Evolutionary conservation across 1,140 invertebrate species (phyloP).

Genomic region (Bacillus rossius): DNA sequence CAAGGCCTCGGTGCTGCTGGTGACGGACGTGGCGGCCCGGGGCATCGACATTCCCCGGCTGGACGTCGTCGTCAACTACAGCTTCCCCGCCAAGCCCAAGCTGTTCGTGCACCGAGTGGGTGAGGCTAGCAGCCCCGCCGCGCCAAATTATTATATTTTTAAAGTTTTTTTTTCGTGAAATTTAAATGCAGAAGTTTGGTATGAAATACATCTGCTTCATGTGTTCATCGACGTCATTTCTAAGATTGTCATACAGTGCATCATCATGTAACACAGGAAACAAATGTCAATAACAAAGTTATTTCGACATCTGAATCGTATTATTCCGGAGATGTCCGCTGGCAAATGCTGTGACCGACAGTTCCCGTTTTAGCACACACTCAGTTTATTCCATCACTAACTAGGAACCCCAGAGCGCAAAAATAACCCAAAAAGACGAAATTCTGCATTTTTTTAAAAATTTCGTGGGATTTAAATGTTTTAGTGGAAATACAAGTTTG

Average conservation of each 20-base stretch:
- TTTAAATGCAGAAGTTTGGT: not conserved
- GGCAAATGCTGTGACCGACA: too few relatives aligned
- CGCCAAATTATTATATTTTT: not conserved
- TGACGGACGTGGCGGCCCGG: conserved; percentile 95
- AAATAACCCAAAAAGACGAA: too few relatives aligned
- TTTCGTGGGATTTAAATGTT: not conserved
- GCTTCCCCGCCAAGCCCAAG: conserved; percentile 96
- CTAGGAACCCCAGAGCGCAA: too few relatives aligned
- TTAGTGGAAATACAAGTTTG: too few relatives aligned
- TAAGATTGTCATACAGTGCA: not conserved
- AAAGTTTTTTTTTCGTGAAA: not conserved
- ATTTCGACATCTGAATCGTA: too few relatives aligned
- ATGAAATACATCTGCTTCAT: not conserved
- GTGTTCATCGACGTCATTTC: too few relatives aligned
- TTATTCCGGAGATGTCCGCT: too few relatives aligned
- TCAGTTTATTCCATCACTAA: too few relatives aligned
- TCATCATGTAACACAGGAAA: not conserved
- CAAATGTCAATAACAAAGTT: not conserved
- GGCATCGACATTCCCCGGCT: conserved; percentile 96
- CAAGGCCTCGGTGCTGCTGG: conserved; percentile 76
- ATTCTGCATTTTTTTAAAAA: too few relatives aligned
- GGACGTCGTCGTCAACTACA: conserved; percentile 95
- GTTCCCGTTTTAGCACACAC: too few relatives aligned
- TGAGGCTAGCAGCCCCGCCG: too few relatives aligned
- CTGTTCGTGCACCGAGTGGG: conserved; percentile 98